phyloP scores from a whole-genome alignment of 2,113 vertebrate species.

The Pterophyllum scalare region DNA sequence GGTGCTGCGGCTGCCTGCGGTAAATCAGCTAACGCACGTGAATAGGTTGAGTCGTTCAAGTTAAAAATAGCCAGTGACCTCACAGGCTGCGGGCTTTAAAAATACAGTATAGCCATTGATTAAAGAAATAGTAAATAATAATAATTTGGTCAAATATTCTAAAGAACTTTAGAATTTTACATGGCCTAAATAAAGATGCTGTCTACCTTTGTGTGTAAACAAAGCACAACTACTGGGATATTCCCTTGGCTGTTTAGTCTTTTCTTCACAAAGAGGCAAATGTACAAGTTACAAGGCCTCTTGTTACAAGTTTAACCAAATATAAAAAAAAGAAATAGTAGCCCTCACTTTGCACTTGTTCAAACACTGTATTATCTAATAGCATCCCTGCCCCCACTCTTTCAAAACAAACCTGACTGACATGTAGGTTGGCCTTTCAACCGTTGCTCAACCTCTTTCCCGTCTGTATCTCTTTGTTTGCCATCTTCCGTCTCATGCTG shows the following conservation, averaged over 20 bases:
- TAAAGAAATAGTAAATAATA: neutral
- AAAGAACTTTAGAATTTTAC: neutral
- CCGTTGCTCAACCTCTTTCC: conserved; percentile 59
- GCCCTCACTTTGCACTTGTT: conserved; percentile 21
- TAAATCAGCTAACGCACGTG: conserved; percentile 31
- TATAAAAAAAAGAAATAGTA: neutral
- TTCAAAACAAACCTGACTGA: conserved; percentile 71
- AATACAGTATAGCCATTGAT: neutral
- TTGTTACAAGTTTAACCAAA: neutral
- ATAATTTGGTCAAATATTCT: neutral
- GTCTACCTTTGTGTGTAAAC: neutral
- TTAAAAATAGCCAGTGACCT: conserved; percentile 64
- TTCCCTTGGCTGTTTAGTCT: neutral
- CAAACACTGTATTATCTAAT: neutral
- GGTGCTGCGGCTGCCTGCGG: neutral
- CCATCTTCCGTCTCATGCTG: conserved; percentile 31
- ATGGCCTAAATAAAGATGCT: neutral
- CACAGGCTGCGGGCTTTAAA: neutral
- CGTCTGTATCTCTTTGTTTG: conserved; percentile 28
- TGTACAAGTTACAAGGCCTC: neutral
- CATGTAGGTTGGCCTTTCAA: conserved; percentile 49
- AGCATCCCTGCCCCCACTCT: conserved; percentile 41
- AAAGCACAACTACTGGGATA: neutral
- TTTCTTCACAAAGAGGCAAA: neutral
- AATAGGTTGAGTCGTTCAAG: conserved; percentile 14